Percentiles rank a stretch among this genome's conserved stretches.
phyloP scores from a whole-genome alignment of 2,888 invertebrate species.

The Melipona bicolor region DNA sequence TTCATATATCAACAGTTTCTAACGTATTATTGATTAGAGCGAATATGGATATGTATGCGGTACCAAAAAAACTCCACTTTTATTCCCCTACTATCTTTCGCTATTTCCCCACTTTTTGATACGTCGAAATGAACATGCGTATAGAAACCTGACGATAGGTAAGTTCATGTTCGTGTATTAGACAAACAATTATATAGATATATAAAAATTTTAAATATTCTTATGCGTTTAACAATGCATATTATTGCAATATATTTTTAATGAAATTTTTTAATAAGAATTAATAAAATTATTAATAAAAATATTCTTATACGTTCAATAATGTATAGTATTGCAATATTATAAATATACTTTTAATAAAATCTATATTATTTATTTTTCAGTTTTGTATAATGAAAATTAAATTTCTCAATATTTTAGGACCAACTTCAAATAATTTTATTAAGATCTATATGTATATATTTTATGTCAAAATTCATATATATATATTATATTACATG shows the following conservation, averaged over 20 bases:
- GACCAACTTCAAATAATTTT: not conserved
- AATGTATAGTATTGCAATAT: not conserved
- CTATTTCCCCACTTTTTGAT: constrained; percentile 20
- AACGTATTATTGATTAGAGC: constrained; percentile 54
- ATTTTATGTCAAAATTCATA: not conserved
- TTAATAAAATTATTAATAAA: not conserved
- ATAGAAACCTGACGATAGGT: not conserved
- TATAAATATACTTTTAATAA: not conserved
- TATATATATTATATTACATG: no score
- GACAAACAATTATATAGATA: not conserved
- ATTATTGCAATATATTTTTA: no score
- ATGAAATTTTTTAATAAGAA: not conserved
- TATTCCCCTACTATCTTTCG: constrained; percentile 42
- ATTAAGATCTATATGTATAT: not conserved
- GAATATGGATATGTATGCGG: constrained; percentile 36
- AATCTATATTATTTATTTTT: not conserved
- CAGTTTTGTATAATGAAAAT: not conserved
- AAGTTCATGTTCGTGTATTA: not conserved
- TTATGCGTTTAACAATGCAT: no score
- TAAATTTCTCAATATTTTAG: not conserved
- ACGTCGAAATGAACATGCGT: constrained; percentile 33
- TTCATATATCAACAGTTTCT: constrained; percentile 53
- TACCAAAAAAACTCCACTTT: constrained; percentile 38
- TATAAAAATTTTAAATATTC: not conserved
- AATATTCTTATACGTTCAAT: not conserved